Evolutionary conservation across 2,113 vertebrate species (phyloP).

Genomic region (Gyps fulvus): DNA sequence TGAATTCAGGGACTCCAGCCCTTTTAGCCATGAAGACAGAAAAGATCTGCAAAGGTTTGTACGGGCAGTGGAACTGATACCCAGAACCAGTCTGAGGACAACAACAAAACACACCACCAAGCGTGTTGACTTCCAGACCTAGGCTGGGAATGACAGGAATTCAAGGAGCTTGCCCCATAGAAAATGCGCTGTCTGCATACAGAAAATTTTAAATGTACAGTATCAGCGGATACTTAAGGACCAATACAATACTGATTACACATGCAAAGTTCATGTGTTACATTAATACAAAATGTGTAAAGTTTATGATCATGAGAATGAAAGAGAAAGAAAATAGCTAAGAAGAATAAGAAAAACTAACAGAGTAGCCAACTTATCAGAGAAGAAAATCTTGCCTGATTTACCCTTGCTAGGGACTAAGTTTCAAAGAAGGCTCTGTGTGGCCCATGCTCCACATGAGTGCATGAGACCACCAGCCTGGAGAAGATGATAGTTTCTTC

Average conservation of each 20-base stretch:
- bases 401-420: neutral
- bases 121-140: neutral
- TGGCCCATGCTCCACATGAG: neutral
- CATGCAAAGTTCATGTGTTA: fast-evolving
- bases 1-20: neutral
- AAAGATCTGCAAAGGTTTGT: neutral
- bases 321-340: neutral
- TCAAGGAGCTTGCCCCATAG: neutral
- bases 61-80: neutral
- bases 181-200: neutral
- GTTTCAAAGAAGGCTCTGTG: neutral
- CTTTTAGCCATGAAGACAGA: neutral
- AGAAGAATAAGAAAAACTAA: neutral
- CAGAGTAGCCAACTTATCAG: neutral
- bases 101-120: neutral
- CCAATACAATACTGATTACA: neutral
- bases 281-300: neutral
- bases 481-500: neutral
- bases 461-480: neutral
- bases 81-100: neutral
- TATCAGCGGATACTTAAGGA: neutral
- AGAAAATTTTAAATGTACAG: neutral
- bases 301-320: neutral
- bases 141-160: neutral
- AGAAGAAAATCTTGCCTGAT: neutral